Base-by-base conservation (phyloP, 2,888 invertebrate genomes). In the Campoletis raptor region DNA sequence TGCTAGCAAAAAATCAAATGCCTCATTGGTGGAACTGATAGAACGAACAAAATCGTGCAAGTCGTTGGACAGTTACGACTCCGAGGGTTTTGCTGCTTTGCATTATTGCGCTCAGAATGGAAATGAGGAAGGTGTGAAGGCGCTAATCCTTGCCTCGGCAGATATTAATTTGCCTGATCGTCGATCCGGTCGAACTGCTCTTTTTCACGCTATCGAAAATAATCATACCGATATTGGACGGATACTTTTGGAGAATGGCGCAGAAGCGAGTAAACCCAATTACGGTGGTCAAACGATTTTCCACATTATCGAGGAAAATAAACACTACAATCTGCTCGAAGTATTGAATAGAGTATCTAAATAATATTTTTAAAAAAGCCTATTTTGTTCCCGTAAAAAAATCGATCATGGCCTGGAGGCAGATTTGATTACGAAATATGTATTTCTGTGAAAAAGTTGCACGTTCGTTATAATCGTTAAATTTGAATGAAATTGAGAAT, bases 151-250 rank as follows among this genome's bases (percentile, higher is more conserved):
- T 36, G 87, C 87, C 4, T 92, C 91, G 5, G 92, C 91, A 0
- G 88, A 92, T 45, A 78, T 93, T 6, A 92, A 94, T 89, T 66
- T 92, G 5, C 90, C 86, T 9, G 94, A 94, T 64, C 87, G 86
- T 24, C 92, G 90, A 85, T 93, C 93, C 0, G 94, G 94, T 21
- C 90, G 92, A 85, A 94, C 94, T 0, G 81, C 94, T 8, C 85
- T 94, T 5, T 94, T 94, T 87, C 91, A 92, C 72, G 93, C 94
- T 2, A 42, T 94, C 1, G 93, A 94, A 81, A 91, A 92, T 72
- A 77, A 88, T 15, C 83, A 90, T 12, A 70, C 88, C 18, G 54
- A 84, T 0, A 37, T 92, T 1, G 91, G 90, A 0, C 87, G 88
- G 42, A 61, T 86, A 21, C 83, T 94, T 6, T 21, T 93, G 45